Conservation (phyloP, 2,113 vertebrate genomes). For the Corapipo altera region DNA sequence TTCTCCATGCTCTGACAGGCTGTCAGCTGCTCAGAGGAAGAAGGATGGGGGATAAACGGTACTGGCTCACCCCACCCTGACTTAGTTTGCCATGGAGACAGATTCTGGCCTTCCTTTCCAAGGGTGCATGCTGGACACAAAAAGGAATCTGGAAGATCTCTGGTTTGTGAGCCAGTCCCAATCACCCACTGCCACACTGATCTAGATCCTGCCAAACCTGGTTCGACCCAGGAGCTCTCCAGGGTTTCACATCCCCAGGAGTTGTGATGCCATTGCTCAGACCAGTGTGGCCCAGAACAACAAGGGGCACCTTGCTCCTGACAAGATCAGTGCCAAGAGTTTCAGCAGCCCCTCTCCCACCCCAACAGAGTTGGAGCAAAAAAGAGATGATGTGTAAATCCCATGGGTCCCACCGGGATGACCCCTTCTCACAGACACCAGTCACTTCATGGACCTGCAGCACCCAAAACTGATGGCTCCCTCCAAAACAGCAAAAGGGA, state of each 20-base stretch:
- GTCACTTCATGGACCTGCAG: background rate
- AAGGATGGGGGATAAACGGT: background rate
- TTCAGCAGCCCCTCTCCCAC: background rate
- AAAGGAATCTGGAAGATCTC: background rate
- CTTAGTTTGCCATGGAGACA: background rate
- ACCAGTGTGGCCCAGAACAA: background rate
- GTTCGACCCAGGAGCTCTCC: background rate
- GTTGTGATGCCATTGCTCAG: background rate
- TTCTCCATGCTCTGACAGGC: background rate
- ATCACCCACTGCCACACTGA: background rate
- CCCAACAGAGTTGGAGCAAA: background rate
- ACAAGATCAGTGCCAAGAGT: background rate
- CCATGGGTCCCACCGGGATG: background rate
- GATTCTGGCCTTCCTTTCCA: background rate
- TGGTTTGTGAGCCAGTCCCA: background rate
- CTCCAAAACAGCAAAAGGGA: background rate
- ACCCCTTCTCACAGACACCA: background rate
- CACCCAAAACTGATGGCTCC: background rate
- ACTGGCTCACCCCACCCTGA: background rate
- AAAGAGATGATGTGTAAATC: background rate
- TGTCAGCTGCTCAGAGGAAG: background rate
- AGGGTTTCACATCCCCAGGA: background rate
- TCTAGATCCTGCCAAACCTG: background rate
- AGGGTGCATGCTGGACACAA: background rate
- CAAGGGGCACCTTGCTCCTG: background rate